Evolutionary conservation across 2,113 vertebrate genomes (phyloP), one percentile per base, ranked within the genome.

Genomic region (Oreochromis tanganicae): DNA sequence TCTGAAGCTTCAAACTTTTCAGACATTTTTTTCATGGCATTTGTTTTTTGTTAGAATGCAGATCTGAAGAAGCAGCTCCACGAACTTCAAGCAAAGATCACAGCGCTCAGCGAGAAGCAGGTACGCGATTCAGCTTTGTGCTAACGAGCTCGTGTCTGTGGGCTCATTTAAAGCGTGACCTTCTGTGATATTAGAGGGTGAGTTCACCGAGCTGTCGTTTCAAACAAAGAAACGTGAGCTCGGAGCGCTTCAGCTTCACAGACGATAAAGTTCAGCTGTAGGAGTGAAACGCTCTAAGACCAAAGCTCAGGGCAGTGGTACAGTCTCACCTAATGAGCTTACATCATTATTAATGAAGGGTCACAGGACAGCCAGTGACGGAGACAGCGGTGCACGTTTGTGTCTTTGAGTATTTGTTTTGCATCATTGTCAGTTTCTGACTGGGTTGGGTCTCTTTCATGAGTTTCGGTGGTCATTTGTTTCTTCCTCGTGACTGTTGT

Each of bases 51-150:
- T 32, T 95, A 99, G 99, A 99, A 99, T 6, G 98, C 98, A 96
- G 99, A 99, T 96, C 97, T 99, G 96, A 99, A 99, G 97, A 99
- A 99, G 96, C 98, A 99, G 90, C 98, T 99, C 95, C 99, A 99
- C 90, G 99, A 99, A 97, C 98, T 98, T 89, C 99, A 99, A 96
- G 99, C 99, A 88, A 99, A 99, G 97, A 99, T 99, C 96, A 99
- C 98, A 90, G 97, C 98, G 66, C 96, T 99, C 96, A 99, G 99
- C 94, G 99, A 99, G 96, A 99, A 99, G 95, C 98, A 99, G 98
- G 99, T 99, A 46, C 4, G 21, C 2, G 5, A 36, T 19, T 3
- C 21, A 19, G 9, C 32, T 71, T 13, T 3, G 29, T 7, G 81
- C 81, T 13, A 32, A 78, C 2, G 14, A 46, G 68, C 68, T 29